Base-by-base conservation (phyloP, 1,140 invertebrate genomes). In the Metaphire vulgaris region DNA sequence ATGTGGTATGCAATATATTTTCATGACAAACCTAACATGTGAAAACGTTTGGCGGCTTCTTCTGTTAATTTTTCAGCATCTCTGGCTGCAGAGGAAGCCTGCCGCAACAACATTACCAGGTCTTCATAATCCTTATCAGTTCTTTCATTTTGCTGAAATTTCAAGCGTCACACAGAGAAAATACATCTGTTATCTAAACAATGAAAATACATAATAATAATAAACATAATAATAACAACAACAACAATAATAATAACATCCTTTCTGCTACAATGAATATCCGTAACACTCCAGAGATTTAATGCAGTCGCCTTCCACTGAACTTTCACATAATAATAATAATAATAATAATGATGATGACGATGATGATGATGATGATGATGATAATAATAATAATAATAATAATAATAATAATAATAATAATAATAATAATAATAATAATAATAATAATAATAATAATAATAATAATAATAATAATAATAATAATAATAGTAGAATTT, bases 21-120 rank as follows among this genome's bases (percentile, higher is more conserved):
- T n/a, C n/a, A n/a, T n/a, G n/a, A n/a, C n/a, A n/a, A n/a, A n/a
- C n/a, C n/a, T n/a, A n/a, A n/a, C n/a, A n/a, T n/a, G n/a, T n/a
- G n/a, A n/a, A n/a, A n/a, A n/a, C n/a, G 31, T 64, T 81, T 78
- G 21, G 77, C 75, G 33, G 76, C 30, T 2, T 79, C 76, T 6
- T 73, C 71, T 30, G 79, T 76, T 1, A 84, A 72, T 75, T 81
- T 80, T 29, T 79, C 76, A 6, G 80, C 72, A n/a, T 80, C 72
- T 28, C 68, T 75, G 1, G 78, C 78, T 34, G 75, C 69, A 2
- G 72, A 56, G 16, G 82, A 81, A 28, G 81, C 77, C 28, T 75
- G 33, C 33, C 80, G 77, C 2, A 83, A 33, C n/a, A 80, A 69
- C 15, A 29, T 30, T 34, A 56, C 80, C 78, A 15, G 83, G 56